phyloP scores from a whole-genome alignment of 2,888 invertebrate genomes.

The Halictus quadricinctus region DNA sequence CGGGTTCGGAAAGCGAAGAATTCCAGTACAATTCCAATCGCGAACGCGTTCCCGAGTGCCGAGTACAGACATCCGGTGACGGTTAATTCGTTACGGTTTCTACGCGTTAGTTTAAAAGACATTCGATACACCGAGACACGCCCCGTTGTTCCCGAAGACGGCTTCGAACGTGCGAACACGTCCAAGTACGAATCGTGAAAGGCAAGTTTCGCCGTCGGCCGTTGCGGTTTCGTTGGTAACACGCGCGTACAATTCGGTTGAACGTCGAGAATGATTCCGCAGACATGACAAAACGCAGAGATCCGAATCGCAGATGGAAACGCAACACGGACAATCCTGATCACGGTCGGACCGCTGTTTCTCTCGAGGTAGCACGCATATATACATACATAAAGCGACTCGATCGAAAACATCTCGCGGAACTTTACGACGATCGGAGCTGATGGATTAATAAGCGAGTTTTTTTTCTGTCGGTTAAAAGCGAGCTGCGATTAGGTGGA shows the following conservation, averaged over 20 bases:
- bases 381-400: no score
- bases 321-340: no score
- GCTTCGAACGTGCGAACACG: slow-evolving; percentile 31
- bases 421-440: slow-evolving; percentile 17
- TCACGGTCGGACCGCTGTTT: neutral
- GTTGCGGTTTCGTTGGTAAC: neutral
- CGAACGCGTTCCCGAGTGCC: slow-evolving; percentile 10
- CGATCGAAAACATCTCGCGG: neutral
- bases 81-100: slow-evolving; percentile 40
- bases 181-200: slow-evolving; percentile 24
- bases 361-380: neutral
- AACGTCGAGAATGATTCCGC: neutral
- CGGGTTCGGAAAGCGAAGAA: neutral
- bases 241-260: slow-evolving; percentile 19
- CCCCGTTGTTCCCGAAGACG: slow-evolving; percentile 34
- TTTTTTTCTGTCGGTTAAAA: slow-evolving; percentile 17
- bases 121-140: slow-evolving; percentile 37
- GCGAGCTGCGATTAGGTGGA: neutral
- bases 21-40: slow-evolving; percentile 17
- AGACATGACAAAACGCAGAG: neutral
- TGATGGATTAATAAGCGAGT: slow-evolving; percentile 51
- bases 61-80: slow-evolving; percentile 28
- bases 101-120: slow-evolving; percentile 34
- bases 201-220: neutral
- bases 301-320: neutral